Base-by-base conservation (phyloP, 2,797 vertebrate species). In the Macropodus opercularis region DNA sequence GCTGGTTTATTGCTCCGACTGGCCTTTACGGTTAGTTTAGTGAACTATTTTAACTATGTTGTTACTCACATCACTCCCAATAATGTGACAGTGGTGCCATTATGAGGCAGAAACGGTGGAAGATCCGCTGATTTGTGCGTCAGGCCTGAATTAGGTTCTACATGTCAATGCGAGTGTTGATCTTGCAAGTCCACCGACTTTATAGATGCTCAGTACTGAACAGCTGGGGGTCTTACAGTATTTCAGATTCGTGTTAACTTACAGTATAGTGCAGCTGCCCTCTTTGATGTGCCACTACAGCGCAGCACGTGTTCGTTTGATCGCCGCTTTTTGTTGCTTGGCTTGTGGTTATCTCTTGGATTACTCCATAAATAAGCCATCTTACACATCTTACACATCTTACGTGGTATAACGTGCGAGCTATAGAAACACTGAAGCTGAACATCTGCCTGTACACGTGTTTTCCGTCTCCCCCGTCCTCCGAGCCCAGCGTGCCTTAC, bases 261-360 rank as follows among this genome's bases (percentile, higher is more conserved):
- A 27, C 26, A 12, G 9, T 31, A 12, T 1, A 8, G n/a, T n/a
- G n/a, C n/a, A n/a, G n/a, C n/a, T 57, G 8, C 49, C 8, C 11
- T 29, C 50, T 63, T 59, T 48, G 35, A 55, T 58, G 48, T 48
- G 46, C 46, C 51, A 57, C 38, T n/a, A n/a, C n/a, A n/a, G n/a
- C 41, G 0, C 36, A 63, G 44, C 8, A 47, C 53, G 38, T 46
- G 18, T 61, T 51, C 47, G 43, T 72, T 48, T 46, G 14, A 21
- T 71, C 23, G 21, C 49, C 38, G 22, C 22, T 39, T 36, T 21
- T 40, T 38, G 36, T 41, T 27, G 49, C 61, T 70, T 73, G n/a
- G n/a, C n/a, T n/a, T 32, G 53, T 8, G 10, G 21, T n/a, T 38
- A 39, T 14, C 31, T 62, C 12, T 22, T 41, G 60, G 39, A 15